phyloP scores from a whole-genome alignment of 1,140 invertebrate genomes.

The Drosophila pseudoobscura region DNA sequence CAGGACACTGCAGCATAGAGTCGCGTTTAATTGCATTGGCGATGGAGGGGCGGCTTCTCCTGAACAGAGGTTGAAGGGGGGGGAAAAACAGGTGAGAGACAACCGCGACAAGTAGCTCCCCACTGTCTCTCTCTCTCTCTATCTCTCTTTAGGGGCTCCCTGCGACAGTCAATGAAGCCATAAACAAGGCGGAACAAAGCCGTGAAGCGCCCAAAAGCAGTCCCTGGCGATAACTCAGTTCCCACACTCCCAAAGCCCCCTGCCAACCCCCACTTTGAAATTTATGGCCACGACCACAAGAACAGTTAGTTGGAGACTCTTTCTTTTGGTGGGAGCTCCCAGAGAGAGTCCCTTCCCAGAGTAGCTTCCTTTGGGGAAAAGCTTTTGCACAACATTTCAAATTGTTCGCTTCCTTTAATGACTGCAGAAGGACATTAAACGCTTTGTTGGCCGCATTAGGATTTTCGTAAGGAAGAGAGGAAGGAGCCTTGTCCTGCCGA shows the following conservation, averaged over 20 bases:
- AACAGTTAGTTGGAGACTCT: conserved; percentile 50
- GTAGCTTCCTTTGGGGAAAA: conserved; percentile 27
- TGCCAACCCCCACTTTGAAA: conserved; percentile 10
- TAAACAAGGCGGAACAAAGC: conserved; percentile 27
- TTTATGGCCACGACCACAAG: conserved; percentile 59
- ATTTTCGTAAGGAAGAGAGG: conserved; percentile 47
- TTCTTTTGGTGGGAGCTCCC: conserved; percentile 38
- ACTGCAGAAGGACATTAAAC: conserved; percentile 77
- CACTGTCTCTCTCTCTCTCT: background rate
- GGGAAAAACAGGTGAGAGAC: conserved; percentile 2
- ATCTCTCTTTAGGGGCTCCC: background rate
- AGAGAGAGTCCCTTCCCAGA: background rate
- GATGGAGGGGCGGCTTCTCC: conserved; percentile 40
- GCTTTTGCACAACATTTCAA: conserved; percentile 56
- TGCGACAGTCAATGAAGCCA: conserved; percentile 35
- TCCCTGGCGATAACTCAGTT: conserved; percentile 13
- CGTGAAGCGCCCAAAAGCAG: conserved; percentile 6
- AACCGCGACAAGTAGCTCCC: conserved; percentile 41
- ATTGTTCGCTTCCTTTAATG: conserved; percentile 61
- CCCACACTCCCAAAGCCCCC: background rate
- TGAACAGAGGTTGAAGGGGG: conserved; percentile 49
- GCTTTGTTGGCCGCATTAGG: conserved; percentile 77
- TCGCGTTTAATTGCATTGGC: conserved; percentile 74
- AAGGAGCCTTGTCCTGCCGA: background rate
- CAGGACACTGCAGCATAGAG: conserved; percentile 38